Base-by-base conservation (phyloP, 2,797 vertebrate species). In the Enteromius anoplus region DNA sequence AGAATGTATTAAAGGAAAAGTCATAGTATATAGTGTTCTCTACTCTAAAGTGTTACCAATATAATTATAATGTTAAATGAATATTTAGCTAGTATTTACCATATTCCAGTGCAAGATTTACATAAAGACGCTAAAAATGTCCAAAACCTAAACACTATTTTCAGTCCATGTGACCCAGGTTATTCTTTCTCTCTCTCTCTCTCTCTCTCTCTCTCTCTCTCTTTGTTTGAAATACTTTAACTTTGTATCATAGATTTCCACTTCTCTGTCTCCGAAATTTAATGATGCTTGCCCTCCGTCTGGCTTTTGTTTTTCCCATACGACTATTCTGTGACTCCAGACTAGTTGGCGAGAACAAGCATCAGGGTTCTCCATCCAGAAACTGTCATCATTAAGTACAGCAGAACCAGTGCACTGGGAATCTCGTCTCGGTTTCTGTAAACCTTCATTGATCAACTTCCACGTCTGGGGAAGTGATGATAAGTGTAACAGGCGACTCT, bases 381-480 rank as follows among this genome's bases (percentile, higher is more conserved):
- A 80, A 37, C 78, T 80, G 81, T 64, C 85, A 86, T 86, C 85
- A 84, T 84, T 85, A 82, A 45, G 65, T 80, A 32, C 60, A 64
- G 66, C 75, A 71, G 73, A 40, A 58, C 34, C 72, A 42, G 70
- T 72, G 51, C 81, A 65, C 66, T 73, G 68, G 84, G 86, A 84
- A 70, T 87, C 70, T 86, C 47, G 78, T 78, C 55, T 75, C 37
- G 26, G 83, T 26, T 82, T 80, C 45, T 58, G 47, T 29, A 72
- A 82, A 77, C 75, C 66, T 75, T 85, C 85, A 85, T 88, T 89
- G 84, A 88, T 89, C 85, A 88, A 78, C 58, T 78, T 78, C 82
- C 51, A 51, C 14, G 29, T 85, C 81, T 81, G 60, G 80, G 75
- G 82, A 85, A 84, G 83, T 51, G 83, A 81, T 80, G 80, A 89